phyloP scores from a whole-genome alignment of 1,140 invertebrate genomes.

The Sarcophaga bullata region DNA sequence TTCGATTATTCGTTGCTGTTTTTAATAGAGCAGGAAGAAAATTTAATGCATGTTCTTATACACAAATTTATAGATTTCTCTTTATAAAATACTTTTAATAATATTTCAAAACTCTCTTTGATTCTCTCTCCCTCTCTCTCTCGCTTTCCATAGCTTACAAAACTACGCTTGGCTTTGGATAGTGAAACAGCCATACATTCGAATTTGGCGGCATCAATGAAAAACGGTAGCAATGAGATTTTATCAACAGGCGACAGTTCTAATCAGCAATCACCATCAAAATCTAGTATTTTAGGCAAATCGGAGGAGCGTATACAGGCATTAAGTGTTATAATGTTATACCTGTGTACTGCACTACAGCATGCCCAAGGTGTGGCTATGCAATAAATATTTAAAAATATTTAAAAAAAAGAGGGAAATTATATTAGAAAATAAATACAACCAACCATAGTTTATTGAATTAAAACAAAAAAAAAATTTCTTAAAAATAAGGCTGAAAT shows the following conservation, averaged over 20 bases:
- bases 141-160: conserved; percentile 54
- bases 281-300: conserved; percentile 69
- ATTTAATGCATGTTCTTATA: neutral
- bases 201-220: conserved; percentile 22
- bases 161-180: conserved; percentile 60
- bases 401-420: neutral
- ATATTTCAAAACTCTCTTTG: neutral
- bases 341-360: conserved; percentile 84
- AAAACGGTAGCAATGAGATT: neutral
- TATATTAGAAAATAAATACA: neutral
- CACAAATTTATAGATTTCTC: neutral
- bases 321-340: conserved; percentile 80
- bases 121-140: too few relatives aligned
- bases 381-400: conserved; percentile 47
- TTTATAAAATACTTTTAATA: neutral
- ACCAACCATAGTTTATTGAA: neutral
- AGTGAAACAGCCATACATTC: conserved; percentile 55
- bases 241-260: conserved; percentile 10
- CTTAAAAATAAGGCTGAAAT: conserved; percentile 41
- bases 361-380: conserved; percentile 60
- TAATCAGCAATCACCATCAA: conserved; percentile 54
- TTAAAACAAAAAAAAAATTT: neutral
- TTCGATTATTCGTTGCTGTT: too few relatives aligned
- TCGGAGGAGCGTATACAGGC: conserved; percentile 81
- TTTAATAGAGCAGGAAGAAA: neutral